phyloP scores from a whole-genome alignment of 2,113 vertebrate genomes.

The Vanacampus margaritifer region DNA sequence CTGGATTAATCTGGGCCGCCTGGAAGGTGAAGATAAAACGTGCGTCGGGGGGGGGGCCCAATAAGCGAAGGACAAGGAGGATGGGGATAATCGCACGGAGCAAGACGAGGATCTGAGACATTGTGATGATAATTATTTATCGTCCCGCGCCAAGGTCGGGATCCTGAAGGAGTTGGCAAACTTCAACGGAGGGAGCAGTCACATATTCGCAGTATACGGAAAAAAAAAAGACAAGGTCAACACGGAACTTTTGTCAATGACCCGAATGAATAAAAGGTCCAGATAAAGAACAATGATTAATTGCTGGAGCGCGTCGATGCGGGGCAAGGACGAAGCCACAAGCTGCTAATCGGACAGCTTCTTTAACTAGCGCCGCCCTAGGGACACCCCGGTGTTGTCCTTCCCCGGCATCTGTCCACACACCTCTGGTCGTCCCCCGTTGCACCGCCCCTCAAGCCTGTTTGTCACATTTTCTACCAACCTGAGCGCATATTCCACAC shows the following conservation, averaged over 20 bases:
- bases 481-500: conserved; percentile 21
- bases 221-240: conserved; percentile 48
- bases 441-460: conserved; percentile 18
- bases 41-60: conserved; percentile 45
- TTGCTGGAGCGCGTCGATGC: conserved; percentile 48
- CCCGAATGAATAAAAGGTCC: conserved; percentile 55
- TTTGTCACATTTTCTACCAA: conserved; percentile 19
- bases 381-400: conserved; percentile 17
- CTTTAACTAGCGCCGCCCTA: conserved; percentile 15
- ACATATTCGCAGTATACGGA: background rate
- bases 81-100: conserved; percentile 45
- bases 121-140: conserved; percentile 60
- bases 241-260: conserved; percentile 18
- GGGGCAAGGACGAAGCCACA: conserved; percentile 46
- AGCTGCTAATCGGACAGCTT: conserved; percentile 23
- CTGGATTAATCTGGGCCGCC: conserved; percentile 67
- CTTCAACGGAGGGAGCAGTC: background rate
- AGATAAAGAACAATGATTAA: conserved; percentile 66
- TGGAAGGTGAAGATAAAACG: conserved; percentile 69
- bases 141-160: conserved; percentile 49
- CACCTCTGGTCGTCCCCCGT: background rate
- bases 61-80: conserved; percentile 49
- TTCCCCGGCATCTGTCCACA: conserved; percentile 9
- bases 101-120: conserved; percentile 56
- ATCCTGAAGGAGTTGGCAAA: conserved; percentile 26